A percentile compares a stretch with the other conserved stretches of the same genome.
Conservation (phyloP, 2,797 vertebrate species). For the Phrynocephalus vlangalii region DNA sequence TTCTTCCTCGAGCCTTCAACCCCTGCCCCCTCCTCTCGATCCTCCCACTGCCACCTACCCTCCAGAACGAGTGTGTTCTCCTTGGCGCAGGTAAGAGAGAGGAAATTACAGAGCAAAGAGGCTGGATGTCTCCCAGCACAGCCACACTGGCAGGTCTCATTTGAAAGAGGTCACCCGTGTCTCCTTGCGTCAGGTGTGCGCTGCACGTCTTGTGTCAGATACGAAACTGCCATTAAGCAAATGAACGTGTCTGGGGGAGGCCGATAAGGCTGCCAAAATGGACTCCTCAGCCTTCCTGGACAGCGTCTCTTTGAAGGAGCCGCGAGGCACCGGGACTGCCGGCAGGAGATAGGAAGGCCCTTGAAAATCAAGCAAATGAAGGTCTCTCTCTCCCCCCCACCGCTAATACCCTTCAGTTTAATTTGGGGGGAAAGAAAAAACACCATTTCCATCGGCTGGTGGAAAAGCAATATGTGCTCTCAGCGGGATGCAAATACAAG, state of each 20-base stretch:
- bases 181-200: constrained; percentile 34
- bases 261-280: constrained; percentile 63
- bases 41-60: no score
- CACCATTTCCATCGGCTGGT: constrained; percentile 26
- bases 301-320: constrained; percentile 64
- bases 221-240: constrained; percentile 60
- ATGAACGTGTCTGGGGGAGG: constrained; percentile 59
- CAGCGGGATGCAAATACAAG: neutral
- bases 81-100: neutral
- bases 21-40: no score
- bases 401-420: constrained; percentile 39
- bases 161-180: constrained; percentile 1
- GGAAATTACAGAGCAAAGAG: neutral
- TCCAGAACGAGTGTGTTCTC: no score
- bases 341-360: constrained; percentile 58
- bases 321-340: constrained; percentile 57
- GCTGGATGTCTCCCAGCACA: neutral
- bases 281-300: constrained; percentile 50
- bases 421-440: neutral
- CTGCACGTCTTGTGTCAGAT: neutral
- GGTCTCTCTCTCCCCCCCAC: constrained; percentile 30
- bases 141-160: neutral
- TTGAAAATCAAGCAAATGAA: constrained; percentile 65
- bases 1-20: neutral
- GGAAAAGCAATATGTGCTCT: constrained; percentile 38